These are phyloP conservation scores for Congeria kusceri DNA, from an alignment of 2,888 invertebrate genomes.

Conservation along the genomic window DNA sequence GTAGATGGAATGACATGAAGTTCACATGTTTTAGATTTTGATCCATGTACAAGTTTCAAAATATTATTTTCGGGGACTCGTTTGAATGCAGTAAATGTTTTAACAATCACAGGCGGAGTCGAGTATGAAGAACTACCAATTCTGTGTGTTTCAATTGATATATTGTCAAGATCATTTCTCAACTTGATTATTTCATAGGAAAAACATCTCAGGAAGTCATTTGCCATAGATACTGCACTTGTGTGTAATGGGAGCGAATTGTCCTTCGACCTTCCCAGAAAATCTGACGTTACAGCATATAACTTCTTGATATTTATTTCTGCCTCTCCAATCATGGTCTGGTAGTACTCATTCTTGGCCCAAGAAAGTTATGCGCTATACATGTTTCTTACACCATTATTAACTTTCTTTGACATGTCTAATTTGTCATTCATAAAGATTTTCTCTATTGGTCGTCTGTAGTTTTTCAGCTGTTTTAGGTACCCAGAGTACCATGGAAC, in stretches of 20 bases:
- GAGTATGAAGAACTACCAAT: not conserved
- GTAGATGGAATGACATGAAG: constrained; percentile 27
- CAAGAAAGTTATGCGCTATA: constrained; percentile 25
- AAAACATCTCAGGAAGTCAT: too few relatives aligned
- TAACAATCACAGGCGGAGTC: not conserved
- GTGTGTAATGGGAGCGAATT: too few relatives aligned
- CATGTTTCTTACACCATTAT: too few relatives aligned
- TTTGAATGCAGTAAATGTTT: not conserved
- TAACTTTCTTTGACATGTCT: constrained; percentile 13
- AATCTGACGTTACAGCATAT: too few relatives aligned
- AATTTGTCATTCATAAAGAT: constrained; percentile 15
- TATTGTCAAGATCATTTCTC: too few relatives aligned
- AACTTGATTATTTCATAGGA: too few relatives aligned
- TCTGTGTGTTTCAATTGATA: too few relatives aligned
- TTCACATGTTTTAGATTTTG: constrained; percentile 39
- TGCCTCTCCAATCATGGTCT: constrained; percentile 34
- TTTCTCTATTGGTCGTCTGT: constrained; percentile 31
- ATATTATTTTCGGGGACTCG: not conserved
- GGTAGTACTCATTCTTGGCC: too few relatives aligned
- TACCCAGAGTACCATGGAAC: constrained; percentile 43
- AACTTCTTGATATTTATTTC: constrained; percentile 32
- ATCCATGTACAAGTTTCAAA: constrained; percentile 3
- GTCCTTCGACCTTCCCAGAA: too few relatives aligned
- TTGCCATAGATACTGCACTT: too few relatives aligned
- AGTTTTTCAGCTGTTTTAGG: constrained; percentile 41